Evolutionary conservation across 2,113 vertebrate species (phyloP).

Genomic region (Prunella fulvescens): DNA sequence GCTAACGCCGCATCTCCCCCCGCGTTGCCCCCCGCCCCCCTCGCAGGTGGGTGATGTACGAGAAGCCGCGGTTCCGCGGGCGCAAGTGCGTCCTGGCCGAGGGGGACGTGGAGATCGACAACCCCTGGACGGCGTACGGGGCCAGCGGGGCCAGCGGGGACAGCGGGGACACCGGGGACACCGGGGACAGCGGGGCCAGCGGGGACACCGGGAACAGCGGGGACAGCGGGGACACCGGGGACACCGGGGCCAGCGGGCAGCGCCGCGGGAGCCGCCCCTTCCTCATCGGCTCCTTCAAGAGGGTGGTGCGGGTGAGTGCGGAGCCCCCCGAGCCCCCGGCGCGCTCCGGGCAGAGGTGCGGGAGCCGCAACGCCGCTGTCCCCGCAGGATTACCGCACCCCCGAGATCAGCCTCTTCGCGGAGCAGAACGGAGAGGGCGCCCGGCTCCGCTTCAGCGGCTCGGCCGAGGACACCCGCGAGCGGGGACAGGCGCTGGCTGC

Average conservation of each 20-base stretch:
- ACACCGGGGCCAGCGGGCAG: neutral
- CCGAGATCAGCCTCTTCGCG: conserved; percentile 85
- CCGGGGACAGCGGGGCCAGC: neutral
- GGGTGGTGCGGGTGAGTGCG: conserved; percentile 81
- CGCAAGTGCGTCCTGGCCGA: conserved; percentile 87
- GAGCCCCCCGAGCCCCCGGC: neutral
- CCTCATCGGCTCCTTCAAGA: conserved; percentile 85
- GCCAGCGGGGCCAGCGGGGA: neutral
- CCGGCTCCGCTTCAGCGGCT: conserved; percentile 78
- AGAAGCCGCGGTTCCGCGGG: conserved; percentile 86
- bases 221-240: neutral
- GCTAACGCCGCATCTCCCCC: neutral
- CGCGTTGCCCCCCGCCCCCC: neutral
- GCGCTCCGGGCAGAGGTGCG: fast-evolving
- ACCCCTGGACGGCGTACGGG: conserved; percentile 59
- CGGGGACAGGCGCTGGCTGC: conserved; percentile 79
- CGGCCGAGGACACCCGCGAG: conserved; percentile 78
- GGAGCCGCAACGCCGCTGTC: neutral
- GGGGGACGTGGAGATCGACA: conserved; percentile 83
- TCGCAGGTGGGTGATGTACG: conserved; percentile 90
- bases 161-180: neutral
- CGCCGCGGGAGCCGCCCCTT: neutral
- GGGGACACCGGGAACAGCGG: neutral
- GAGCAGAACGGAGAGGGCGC: conserved; percentile 85
- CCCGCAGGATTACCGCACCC: conserved; percentile 84